A percentile compares a stretch with the other conserved stretches of the same genome.
phyloP scores from a whole-genome alignment of 2,797 vertebrate species.

The Synanceia verrucosa region DNA sequence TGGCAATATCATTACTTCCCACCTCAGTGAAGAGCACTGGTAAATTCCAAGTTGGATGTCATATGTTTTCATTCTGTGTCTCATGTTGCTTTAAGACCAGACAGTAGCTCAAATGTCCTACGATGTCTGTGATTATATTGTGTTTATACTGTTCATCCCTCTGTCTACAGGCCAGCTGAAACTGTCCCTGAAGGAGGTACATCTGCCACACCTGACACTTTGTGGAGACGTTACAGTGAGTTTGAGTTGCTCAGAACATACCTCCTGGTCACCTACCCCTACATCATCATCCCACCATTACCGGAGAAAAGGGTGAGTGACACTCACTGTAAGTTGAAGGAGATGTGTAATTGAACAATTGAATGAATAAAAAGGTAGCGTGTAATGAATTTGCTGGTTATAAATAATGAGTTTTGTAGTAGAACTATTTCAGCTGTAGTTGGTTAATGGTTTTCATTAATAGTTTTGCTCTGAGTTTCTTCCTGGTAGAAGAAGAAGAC shows the following conservation, averaged over 20 bases:
- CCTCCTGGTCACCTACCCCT: conserved; percentile 90
- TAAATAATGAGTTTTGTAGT: background rate
- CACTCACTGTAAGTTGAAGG: background rate
- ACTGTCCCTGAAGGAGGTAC: conserved; percentile 82
- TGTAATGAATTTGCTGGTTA: background rate
- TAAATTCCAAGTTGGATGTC: background rate
- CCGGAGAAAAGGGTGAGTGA: conserved; percentile 95
- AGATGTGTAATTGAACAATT: background rate
- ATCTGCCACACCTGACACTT: conserved; percentile 86
- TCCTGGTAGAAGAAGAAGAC: background rate
- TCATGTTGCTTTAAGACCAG: background rate
- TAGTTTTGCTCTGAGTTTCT: background rate
- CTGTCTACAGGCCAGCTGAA: conserved; percentile 86
- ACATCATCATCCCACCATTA: conserved; percentile 92
- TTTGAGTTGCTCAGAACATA: conserved; percentile 95
- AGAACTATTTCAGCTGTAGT: background rate
- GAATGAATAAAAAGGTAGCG: background rate
- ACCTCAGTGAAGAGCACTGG: background rate
- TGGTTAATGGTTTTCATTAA: background rate
- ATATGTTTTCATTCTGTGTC: background rate
- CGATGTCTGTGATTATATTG: too few relatives aligned
- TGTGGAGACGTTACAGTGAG: conserved; percentile 98
- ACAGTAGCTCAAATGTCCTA: background rate
- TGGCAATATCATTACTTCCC: background rate
- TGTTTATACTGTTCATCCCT: background rate